Base-by-base conservation (phyloP, 1,140 invertebrate species). In the Vollenhovia emeryi region DNA sequence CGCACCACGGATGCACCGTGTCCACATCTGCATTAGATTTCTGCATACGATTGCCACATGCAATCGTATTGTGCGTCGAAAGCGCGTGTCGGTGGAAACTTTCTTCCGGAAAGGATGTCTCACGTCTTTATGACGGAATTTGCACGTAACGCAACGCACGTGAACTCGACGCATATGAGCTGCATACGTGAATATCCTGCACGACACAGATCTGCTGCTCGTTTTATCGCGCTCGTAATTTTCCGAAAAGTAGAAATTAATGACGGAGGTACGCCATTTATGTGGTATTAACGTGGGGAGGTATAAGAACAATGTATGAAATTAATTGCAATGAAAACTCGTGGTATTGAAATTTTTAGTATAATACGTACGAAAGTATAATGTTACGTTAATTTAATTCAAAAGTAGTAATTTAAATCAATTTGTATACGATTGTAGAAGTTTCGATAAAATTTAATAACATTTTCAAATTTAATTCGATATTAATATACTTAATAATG, bases 11-110 rank as follows among this genome's bases (percentile, higher is more conserved):
- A 85, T 45, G 66, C 73, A 27, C 45, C 60, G 40, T 13, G 18
- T 30, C 21, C 40, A 27, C 60, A 30, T 33, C 27, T 68, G 21
- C 36, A 59, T 50, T 76, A 48, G 24, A 11, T 33, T n/a, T 64
- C 60, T 64, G 60, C 60, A 21, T 40, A 24, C 74, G 68, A 74
- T 64, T 40, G 50, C 33, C 18, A 62, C 69, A 55, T 45, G 43
- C 30, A 50, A 76, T 48, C 9, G 24, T 15, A n/a, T 64, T 52
- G 27, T 36, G 33, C 18, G 36, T 36, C 30, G 69, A 57, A 36
- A 73, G 33, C 33, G 48, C 33, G 21, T 30, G 48, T 36, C 21
- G 55, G 50, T n/a, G 59, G 55, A 33, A 60, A 69, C 76, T 68
- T 80, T 69, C 43, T 69, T 57, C 45, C 30, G 76, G 30, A 30